Conservation (phyloP, 2,113 vertebrate species). For the Indri indri region DNA sequence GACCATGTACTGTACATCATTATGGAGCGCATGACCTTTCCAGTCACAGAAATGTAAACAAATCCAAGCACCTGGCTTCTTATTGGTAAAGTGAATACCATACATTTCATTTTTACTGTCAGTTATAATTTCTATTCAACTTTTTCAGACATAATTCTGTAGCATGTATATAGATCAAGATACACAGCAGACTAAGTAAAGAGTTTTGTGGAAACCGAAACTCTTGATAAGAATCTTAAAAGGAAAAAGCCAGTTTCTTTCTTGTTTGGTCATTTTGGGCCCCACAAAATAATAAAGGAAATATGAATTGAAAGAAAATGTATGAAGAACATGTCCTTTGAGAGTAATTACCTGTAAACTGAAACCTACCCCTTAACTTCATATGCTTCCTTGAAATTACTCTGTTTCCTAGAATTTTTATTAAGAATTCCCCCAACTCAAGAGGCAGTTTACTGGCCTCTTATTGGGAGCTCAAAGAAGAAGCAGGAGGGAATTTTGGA, state of each 20-base stretch:
- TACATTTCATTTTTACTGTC: not conserved
- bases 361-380: not conserved
- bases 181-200: not conserved
- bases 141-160: not conserved
- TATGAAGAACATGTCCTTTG: not conserved
- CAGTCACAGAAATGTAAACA: not conserved
- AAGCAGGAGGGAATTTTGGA: not conserved
- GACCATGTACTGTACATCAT: not conserved
- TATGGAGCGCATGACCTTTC: not conserved
- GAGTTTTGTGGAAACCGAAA: not conserved
- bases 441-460: not conserved
- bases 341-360: not conserved
- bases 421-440: not conserved
- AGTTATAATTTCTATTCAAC: not conserved
- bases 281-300: not conserved
- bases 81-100: not conserved
- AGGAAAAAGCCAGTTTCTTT: not conserved
- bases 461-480: not conserved
- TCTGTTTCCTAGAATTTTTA: conserved; percentile 15
- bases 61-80: not conserved
- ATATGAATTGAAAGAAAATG: conserved; percentile 38
- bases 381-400: conserved; percentile 36
- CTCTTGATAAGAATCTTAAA: not conserved
- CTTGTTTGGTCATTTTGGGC: not conserved
- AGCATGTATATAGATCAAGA: not conserved